Percentiles rank a stretch among this genome's conserved stretches.
These are phyloP conservation scores for Argyresthia goedartella DNA, from an alignment of 2,888 invertebrate species.

Conservation along the genomic window DNA sequence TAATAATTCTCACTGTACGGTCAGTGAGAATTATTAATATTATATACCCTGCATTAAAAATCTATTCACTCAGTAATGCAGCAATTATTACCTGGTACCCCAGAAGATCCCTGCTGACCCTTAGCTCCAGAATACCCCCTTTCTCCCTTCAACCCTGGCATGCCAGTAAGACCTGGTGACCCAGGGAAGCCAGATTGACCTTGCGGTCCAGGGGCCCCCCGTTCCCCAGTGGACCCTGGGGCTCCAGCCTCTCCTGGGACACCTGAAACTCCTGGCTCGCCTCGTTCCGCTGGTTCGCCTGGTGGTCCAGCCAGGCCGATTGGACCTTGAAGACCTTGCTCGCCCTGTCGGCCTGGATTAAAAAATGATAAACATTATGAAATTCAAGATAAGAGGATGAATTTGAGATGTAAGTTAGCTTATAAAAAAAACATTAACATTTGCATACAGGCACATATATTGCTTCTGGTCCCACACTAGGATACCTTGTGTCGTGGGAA, in stretches of 20 bases:
- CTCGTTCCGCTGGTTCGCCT: slow-evolving; percentile 85
- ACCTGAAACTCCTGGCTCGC: slow-evolving; percentile 81
- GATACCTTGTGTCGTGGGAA: too few species aligned
- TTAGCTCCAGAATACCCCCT: slow-evolving; percentile 78
- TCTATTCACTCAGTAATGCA: neutral
- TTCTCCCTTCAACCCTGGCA: slow-evolving; percentile 80
- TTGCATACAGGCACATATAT: too few species aligned
- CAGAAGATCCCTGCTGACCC: slow-evolving; percentile 80
- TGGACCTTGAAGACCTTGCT: slow-evolving; percentile 83
- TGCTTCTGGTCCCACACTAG: too few species aligned
- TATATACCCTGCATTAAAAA: too few species aligned
- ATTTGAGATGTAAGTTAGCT: too few species aligned
- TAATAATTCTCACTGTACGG: too few species aligned
- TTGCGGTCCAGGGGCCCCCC: slow-evolving; percentile 79
- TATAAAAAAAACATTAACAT: too few species aligned
- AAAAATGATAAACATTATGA: neutral
- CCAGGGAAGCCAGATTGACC: slow-evolving; percentile 80
- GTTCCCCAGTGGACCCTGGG: slow-evolving; percentile 79
- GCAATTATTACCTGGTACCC: slow-evolving; percentile 59
- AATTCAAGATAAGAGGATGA: too few species aligned
- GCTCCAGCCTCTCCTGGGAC: slow-evolving; percentile 79
- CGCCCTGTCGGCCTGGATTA: slow-evolving; percentile 74
- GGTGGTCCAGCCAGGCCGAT: slow-evolving; percentile 82
- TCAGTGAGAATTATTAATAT: too few species aligned
- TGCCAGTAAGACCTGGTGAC: slow-evolving; percentile 76